A percentile compares a stretch with the other conserved stretches of the same genome.
These are phyloP conservation scores for Steinernema khuongi DNA, from an alignment of 1,140 invertebrate species.

Conservation along the genomic window DNA sequence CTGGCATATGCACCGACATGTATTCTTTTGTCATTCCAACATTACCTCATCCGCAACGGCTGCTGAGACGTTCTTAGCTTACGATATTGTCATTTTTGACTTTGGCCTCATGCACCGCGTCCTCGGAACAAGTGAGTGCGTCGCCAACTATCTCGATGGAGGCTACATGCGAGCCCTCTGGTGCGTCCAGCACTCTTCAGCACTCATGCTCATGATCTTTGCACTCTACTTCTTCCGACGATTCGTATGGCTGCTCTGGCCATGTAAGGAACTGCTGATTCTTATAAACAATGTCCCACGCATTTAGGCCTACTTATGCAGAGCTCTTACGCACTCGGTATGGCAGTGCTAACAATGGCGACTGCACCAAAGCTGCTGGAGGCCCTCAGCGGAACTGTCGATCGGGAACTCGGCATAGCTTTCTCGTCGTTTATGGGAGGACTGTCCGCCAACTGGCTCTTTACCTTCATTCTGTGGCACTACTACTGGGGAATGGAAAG, in stretches of 20 bases:
- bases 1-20: conserved; percentile 37
- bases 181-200: conserved; percentile 46
- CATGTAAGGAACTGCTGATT: conserved; percentile 30
- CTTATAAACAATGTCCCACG: not conserved
- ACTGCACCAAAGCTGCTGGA: conserved; percentile 51
- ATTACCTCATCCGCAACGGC: conserved; percentile 38
- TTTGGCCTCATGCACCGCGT: conserved; percentile 53
- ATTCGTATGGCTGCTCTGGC: conserved; percentile 51
- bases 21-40: conserved; percentile 48
- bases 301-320: conserved; percentile 52
- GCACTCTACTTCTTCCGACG: conserved; percentile 39
- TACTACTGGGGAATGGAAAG: conserved; percentile 51
- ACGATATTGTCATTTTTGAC: conserved; percentile 55
- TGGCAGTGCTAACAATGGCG: conserved; percentile 53
- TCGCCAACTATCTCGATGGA: conserved; percentile 54
- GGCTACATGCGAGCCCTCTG: conserved; percentile 51
- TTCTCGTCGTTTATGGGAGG: conserved; percentile 44
- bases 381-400: conserved; percentile 36
- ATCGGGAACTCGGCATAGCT: conserved; percentile 33
- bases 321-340: conserved; percentile 50
- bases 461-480: conserved; percentile 54
- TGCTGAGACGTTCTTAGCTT: conserved; percentile 43
- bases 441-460: conserved; percentile 49
- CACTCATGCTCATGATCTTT: conserved; percentile 39
- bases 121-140: conserved; percentile 52